Evolutionary conservation across 2,888 invertebrate genomes (phyloP).

Genomic region (Gibbula magus): DNA sequence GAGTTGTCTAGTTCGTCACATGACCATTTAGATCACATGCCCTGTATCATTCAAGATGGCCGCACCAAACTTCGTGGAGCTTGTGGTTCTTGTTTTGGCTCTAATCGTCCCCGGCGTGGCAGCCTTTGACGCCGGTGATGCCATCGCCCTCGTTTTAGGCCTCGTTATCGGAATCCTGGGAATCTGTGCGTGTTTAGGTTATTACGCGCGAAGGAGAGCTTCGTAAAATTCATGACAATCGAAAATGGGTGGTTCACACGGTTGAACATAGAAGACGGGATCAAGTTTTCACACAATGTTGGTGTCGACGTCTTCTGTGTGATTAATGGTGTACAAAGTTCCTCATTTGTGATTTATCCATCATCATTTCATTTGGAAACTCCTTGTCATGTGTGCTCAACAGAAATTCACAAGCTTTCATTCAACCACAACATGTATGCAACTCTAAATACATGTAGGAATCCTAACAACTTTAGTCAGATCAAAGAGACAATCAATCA

Average conservation of each 20-base stretch:
- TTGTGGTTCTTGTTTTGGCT: slow-evolving; percentile 54
- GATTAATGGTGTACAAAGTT: neutral
- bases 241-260: neutral
- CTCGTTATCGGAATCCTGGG: slow-evolving; percentile 74
- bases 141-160: slow-evolving; percentile 74
- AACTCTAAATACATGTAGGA: too few species aligned
- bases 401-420: too few species aligned
- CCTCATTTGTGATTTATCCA: slow-evolving; percentile 9
- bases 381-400: too few species aligned
- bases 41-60: slow-evolving; percentile 58
- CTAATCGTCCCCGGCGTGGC: slow-evolving; percentile 65
- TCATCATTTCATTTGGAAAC: neutral
- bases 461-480: too few species aligned
- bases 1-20: slow-evolving; percentile 6
- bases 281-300: too few species aligned
- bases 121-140: slow-evolving; percentile 75
- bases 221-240: slow-evolving; percentile 9
- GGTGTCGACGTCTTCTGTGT: too few species aligned
- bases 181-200: slow-evolving; percentile 75
- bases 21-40: slow-evolving; percentile 55
- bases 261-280: too few species aligned
- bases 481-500: too few species aligned
- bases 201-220: slow-evolving; percentile 72
- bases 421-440: too few species aligned
- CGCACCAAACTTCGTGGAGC: slow-evolving; percentile 29